These are phyloP conservation scores for Scolopax rusticola DNA, from an alignment of 2,797 vertebrate species.

Conservation along the genomic window DNA sequence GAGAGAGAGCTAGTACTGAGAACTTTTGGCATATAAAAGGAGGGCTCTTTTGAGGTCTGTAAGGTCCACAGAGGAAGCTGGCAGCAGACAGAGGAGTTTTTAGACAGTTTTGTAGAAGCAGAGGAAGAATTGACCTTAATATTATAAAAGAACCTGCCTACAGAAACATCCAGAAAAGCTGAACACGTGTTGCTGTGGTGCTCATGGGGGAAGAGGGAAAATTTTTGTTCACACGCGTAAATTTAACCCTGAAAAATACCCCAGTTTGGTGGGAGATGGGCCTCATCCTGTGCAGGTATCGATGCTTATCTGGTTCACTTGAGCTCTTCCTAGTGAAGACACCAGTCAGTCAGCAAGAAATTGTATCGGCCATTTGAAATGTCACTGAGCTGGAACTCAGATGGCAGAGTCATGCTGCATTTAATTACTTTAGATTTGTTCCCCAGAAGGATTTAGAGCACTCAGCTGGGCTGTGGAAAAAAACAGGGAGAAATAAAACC, in stretches of 20 bases:
- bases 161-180: neutral
- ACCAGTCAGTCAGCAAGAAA: neutral
- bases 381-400: neutral
- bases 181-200: rapidly evolving
- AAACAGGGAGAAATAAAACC: neutral
- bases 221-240: neutral
- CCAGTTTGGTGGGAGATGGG: neutral
- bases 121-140: neutral
- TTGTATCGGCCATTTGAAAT: neutral
- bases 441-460: neutral
- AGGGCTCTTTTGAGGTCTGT: neutral
- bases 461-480: neutral
- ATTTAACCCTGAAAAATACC: neutral
- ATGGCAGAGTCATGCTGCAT: neutral
- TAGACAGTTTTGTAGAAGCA: neutral
- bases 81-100: neutral
- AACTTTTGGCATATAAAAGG: neutral
- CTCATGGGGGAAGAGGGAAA: neutral
- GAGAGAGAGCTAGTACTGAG: neutral
- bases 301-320: neutral
- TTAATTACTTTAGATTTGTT: neutral
- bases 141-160: neutral
- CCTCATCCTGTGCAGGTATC: rapidly evolving
- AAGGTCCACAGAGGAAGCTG: neutral
- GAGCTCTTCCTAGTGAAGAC: neutral